Base-by-base conservation (phyloP, 2,113 vertebrate species). In the Lipophrys pholis region DNA sequence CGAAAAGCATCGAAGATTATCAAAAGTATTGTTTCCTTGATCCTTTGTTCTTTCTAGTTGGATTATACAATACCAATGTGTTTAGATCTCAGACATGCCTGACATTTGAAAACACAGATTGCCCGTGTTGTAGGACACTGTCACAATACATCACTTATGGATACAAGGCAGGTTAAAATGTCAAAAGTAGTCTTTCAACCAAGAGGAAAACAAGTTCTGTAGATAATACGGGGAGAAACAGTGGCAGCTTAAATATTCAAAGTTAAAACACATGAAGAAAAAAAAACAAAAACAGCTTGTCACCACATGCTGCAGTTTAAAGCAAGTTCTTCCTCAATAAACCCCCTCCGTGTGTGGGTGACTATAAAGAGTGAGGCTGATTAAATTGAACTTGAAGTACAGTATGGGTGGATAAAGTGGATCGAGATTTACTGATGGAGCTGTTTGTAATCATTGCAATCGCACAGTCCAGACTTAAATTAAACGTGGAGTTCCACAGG, bases 101-200 rank as follows among this genome's bases (percentile, higher is more conserved):
- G 21, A 30, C 21, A 30, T 30, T 30, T 30, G 21, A 30, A 30
- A 30, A 30, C 21, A 30, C 21, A 2, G 21, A 30, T 30, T 30
- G 21, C 21, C 21, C 4, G 21, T 30, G 21, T 30, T 30, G 21
- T 30, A 30, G 21, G 21, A 30, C 21, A 30, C 21, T 30, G 21
- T 30, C 4, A 30, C 11, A 80, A 62, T 72, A 53, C 40, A 35
- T 78, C 6, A 85, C 56, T 7, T 56, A 51, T 15, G 43, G 12
- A 7, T 30, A 11, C 5, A 53, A 35, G 74, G 43, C 39, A 15
- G 7, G 59, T 54, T 53, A 50, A 4, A 21, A 57, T 56, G 69
- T 59, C 3, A 30, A 38, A 9, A 43, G 30, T 48, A 35, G 16
- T 64, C 48, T 46, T 61, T 53, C 6, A 69, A 43, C 16, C 2